Base-by-base conservation (phyloP, 1,140 invertebrate genomes). In the Vanessa tameamea region DNA sequence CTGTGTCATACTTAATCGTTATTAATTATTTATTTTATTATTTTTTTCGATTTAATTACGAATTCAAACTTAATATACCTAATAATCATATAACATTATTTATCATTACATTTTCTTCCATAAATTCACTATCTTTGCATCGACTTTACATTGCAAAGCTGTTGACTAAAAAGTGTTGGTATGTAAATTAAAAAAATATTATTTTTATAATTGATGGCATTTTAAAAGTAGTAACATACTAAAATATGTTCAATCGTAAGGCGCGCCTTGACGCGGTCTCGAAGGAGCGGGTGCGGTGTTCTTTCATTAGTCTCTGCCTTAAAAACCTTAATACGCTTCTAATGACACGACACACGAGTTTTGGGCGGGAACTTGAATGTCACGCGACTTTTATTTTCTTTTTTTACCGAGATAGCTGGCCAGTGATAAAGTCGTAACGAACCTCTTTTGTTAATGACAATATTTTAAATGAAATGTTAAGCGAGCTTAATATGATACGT, bases 301-400 rank as follows among this genome's bases (percentile, higher is more conserved):
- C 85, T 88, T 90, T 89, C 87, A 89, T 91, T 89, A 90, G 82
- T 78, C 78, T 79, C 69, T 80, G 79, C 84, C 83, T 89, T 84
- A 89, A 89, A 92, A 89, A 89, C 87, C 85, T 89, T 86, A 87
- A 82, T 88, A 85, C 79, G 75, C 73, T 82, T 82, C 82, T 89
- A 86, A 87, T 92, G 86, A 86, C 86, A 87, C 64, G 86, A 87
- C 87, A 91, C 84, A 87, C 87, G 80, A 90, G 72, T 84, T 76
- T 85, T 84, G 82, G 81, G 82, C 80, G 82, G 76, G 79, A 81
- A 82, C 71, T 72, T 53, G 64, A 57, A 77, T 64, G 76, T 81
- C 84, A 86, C 82, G 82, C 84, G 77, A 86, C 82, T 76, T 78
- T 78, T 71, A 77, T 78, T 75, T 80, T 75, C 69, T 69, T 81